Evolutionary conservation across 2,888 invertebrate genomes (phyloP).

Genomic region (Diogma glabrata): DNA sequence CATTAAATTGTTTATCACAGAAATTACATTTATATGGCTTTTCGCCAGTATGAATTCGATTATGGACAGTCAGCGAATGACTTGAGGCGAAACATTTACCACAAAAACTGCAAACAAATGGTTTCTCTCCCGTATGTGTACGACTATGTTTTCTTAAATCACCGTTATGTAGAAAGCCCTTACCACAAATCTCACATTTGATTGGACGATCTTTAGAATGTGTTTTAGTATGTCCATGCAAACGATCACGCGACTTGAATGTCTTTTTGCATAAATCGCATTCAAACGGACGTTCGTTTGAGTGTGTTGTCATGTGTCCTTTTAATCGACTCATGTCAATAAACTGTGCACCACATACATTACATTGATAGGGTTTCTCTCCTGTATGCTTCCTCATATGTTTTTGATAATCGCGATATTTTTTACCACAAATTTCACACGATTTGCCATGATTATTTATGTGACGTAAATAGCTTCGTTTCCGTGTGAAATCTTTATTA

Average conservation of each 20-base stretch:
- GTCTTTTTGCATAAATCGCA: conserved; percentile 7
- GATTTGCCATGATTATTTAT: conserved; percentile 2
- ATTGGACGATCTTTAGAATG: conserved; percentile 3
- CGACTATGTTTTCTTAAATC: conserved; percentile 4
- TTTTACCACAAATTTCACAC: conserved; percentile 1
- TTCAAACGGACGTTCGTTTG: conserved; percentile 1
- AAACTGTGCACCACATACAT: conserved; percentile 2
- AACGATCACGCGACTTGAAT: neutral
- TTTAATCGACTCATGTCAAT: conserved; percentile 1
- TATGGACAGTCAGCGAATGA: conserved; percentile 1
- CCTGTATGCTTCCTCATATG: conserved; percentile 7
- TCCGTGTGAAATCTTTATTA: conserved; percentile 1
- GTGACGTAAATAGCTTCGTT: neutral
- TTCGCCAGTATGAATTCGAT: conserved; percentile 6
- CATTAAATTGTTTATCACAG: conserved; percentile 8
- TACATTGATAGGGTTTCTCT: conserved; percentile 9
- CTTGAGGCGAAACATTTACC: conserved; percentile 5
- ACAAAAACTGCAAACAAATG: conserved; percentile 6
- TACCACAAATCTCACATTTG: conserved; percentile 7
- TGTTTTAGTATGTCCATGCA: conserved; percentile 3
- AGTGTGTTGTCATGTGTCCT: conserved; percentile 7
- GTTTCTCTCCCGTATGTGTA: conserved; percentile 1
- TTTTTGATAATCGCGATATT: conserved; percentile 6
- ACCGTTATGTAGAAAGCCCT: conserved; percentile 1
- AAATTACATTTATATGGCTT: conserved; percentile 3